Conservation (phyloP, 2,888 invertebrate species). For the Mesorhabditis sp. region DNA sequence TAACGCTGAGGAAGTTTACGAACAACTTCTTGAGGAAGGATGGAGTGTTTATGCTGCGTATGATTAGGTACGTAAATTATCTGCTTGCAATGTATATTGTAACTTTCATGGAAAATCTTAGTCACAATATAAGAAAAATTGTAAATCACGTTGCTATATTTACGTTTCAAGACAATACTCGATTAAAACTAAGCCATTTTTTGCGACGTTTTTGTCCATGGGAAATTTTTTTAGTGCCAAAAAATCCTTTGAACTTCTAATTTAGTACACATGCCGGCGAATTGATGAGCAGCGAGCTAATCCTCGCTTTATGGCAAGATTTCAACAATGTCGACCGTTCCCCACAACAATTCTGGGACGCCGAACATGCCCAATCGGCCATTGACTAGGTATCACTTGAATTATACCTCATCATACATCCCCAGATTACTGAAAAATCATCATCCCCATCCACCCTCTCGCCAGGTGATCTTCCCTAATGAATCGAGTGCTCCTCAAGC, state of each 20-base stretch:
- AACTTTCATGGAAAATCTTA: neutral
- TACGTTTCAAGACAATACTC: neutral
- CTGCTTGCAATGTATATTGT: neutral
- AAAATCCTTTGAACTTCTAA: neutral
- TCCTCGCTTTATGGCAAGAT: slow-evolving; percentile 58
- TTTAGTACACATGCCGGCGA: slow-evolving; percentile 56
- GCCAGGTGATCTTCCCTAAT: neutral
- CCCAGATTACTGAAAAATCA: neutral
- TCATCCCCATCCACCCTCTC: too few relatives aligned
- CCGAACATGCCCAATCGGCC: slow-evolving; percentile 45
- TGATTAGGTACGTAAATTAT: neutral
- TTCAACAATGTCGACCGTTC: slow-evolving; percentile 58
- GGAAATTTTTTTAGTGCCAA: slow-evolving; percentile 49
- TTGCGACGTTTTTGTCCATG: slow-evolving; percentile 58
- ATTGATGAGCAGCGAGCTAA: slow-evolving; percentile 56
- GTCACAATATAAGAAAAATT: neutral
- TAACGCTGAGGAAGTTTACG: slow-evolving; percentile 56
- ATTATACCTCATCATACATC: neutral
- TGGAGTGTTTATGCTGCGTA: slow-evolving; percentile 13
- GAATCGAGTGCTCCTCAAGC: slow-evolving; percentile 5
- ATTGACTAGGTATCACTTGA: slow-evolving; percentile 21
- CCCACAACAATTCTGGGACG: slow-evolving; percentile 57
- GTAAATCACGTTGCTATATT: too few relatives aligned
- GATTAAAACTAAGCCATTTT: neutral
- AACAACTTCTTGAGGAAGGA: slow-evolving; percentile 56